phyloP scores from a whole-genome alignment of 2,797 vertebrate genomes.

The Alosa sapidissima region DNA sequence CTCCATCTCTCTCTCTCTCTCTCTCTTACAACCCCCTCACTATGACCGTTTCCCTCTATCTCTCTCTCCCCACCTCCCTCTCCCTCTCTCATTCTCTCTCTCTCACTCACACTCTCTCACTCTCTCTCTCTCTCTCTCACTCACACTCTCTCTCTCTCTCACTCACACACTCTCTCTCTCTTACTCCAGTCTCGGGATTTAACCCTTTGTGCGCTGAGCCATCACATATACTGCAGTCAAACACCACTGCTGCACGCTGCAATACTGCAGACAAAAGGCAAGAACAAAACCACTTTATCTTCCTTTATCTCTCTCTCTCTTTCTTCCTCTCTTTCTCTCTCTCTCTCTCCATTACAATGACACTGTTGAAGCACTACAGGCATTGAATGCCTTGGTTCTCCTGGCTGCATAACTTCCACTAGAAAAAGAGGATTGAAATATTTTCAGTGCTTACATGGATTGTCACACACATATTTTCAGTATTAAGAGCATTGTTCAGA shows the following conservation, averaged over 20 bases:
- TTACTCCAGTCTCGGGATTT: slow-evolving; percentile 38
- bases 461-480: not conserved
- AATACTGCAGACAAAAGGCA: slow-evolving; percentile 40
- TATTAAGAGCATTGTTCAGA: slow-evolving; percentile 12
- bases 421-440: not conserved
- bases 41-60: slow-evolving; percentile 14
- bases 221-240: slow-evolving; percentile 7
- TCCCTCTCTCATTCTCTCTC: slow-evolving; percentile 7
- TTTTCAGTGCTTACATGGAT: slow-evolving; percentile 5
- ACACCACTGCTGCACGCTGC: slow-evolving; percentile 21
- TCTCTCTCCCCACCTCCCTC: slow-evolving; percentile 12
- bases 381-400: slow-evolving; percentile 16
- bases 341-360: not conserved
- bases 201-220: slow-evolving; percentile 26
- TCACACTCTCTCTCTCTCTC: slow-evolving; percentile 4
- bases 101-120: not conserved
- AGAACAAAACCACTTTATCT: not conserved
- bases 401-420: not conserved
- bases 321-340: not conserved
- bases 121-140: slow-evolving; percentile 15
- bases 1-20: not conserved
- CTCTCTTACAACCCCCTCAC: not conserved
- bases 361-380: not conserved
- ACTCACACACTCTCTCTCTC: not conserved
- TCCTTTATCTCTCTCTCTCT: not conserved